Base-by-base conservation (phyloP, 2,888 invertebrate genomes). In the Podotricha telesiphe region DNA sequence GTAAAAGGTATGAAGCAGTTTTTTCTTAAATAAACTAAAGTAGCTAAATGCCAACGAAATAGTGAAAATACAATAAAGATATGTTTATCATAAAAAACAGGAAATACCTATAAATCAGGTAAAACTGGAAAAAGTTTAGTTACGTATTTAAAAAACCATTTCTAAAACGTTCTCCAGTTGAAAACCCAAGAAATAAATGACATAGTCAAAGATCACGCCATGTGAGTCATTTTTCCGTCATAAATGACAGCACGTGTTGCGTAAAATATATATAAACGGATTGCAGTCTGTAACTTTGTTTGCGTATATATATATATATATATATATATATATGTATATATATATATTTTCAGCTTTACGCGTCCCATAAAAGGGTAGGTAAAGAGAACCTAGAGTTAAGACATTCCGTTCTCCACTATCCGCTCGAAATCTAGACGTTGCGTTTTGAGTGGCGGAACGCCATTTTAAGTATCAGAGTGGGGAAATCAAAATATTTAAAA, bases 111-210 rank as follows among this genome's bases (percentile, higher is more conserved):
- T 17, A 10, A 10, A 1, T 17, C 10, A 34, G 17, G 37, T 37
- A 37, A 6, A 55, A 17, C 55, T 11, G 55, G 34, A 55, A 55
- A 55, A 17, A 17, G 11, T 55, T 19, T 5, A 55, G 34, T 55
- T 17, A 13, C 17, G 34, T 8, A 11, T 13, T 20, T 7, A 58
- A 59, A n/a, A 59, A 40, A 1, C 59, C 42, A 59, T 59, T 59
- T 40, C 22, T 59, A 40, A 42, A 5, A 40, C 28, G 28, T 40
- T 17, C 55, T 34, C 17, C 8, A 55, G 3, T 55, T 37, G 17
- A 34, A 28, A 62, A 62, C 50, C 19, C 55, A 34, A 17, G 34
- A 55, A 55, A 17, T 55, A 37, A 55, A 55, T 55, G 55, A 37
- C 34, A 28, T n/a, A 55, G 13, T 55, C 34, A 17, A 55, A 6